Evolutionary conservation across 2,113 vertebrate species (phyloP).

Genomic region (Lagopus muta): DNA sequence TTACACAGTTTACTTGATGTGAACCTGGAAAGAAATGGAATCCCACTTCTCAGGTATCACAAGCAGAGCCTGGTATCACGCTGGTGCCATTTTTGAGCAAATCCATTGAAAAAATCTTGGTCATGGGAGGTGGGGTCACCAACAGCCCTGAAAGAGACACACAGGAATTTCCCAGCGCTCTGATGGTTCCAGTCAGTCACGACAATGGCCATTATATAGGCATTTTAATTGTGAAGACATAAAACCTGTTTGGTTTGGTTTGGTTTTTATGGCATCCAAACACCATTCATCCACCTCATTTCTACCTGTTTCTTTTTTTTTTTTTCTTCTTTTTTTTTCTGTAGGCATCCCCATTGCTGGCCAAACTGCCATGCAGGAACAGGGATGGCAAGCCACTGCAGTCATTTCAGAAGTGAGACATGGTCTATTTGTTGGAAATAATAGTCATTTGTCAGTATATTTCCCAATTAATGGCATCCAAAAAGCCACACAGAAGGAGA

Average conservation of each 20-base stretch:
- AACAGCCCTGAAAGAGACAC: not conserved
- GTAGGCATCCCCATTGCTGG: not conserved
- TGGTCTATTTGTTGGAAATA: not conserved
- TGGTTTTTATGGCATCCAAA: not conserved
- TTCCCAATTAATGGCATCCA: not conserved
- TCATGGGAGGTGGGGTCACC: not conserved
- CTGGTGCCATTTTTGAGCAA: not conserved
- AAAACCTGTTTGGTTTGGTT: not conserved
- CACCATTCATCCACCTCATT: not conserved
- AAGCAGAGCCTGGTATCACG: not conserved
- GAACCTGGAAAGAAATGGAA: not conserved
- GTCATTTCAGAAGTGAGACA: not conserved
- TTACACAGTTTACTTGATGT: not conserved
- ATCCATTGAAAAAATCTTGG: not conserved
- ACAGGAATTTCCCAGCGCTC: not conserved
- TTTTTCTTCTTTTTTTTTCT: not conserved
- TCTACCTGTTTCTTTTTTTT: not conserved
- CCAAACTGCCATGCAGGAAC: not conserved
- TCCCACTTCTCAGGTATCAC: not conserved
- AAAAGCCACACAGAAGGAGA: not conserved
- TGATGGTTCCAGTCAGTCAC: not conserved
- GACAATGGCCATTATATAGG: not conserved
- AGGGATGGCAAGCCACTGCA: not conserved
- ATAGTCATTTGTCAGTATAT: slow-evolving; percentile 15
- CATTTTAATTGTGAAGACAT: not conserved